Conservation (phyloP, 2,113 vertebrate species). For the Urocolius indicus region DNA sequence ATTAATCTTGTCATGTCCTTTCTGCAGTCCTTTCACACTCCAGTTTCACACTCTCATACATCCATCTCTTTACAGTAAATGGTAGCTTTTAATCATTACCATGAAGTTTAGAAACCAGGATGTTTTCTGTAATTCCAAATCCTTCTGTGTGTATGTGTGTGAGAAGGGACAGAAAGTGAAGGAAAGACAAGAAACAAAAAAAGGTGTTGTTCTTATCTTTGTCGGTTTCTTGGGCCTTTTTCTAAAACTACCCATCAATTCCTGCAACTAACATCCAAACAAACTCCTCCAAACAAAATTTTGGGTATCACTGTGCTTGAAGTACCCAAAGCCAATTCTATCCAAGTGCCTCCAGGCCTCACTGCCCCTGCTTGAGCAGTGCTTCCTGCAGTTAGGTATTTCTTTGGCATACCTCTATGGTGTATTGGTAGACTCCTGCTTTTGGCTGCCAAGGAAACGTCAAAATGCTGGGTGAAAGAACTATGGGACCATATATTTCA, state of each 20-base stretch:
- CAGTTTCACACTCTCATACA: neutral
- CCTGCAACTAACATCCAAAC: neutral
- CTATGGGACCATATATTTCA: conserved; percentile 90
- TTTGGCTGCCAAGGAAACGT: conserved; percentile 97
- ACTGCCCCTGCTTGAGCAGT: neutral
- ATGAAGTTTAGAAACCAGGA: neutral
- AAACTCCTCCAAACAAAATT: neutral
- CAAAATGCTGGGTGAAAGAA: conserved; percentile 88
- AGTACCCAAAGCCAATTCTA: neutral
- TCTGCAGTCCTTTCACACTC: neutral
- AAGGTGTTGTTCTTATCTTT: rapidly evolving
- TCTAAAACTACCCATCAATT: neutral
- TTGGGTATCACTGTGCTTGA: too few relatives aligned
- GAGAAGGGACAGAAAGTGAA: neutral
- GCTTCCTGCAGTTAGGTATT: neutral
- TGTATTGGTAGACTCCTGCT: conserved; percentile 90
- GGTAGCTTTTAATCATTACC: neutral
- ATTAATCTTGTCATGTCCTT: neutral
- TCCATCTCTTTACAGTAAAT: neutral
- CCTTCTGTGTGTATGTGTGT: rapidly evolving
- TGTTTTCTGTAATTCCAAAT: neutral
- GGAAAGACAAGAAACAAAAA: neutral
- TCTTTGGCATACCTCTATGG: conserved; percentile 84
- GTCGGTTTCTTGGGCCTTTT: neutral
- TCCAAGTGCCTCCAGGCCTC: neutral